A percentile compares a stretch with the other conserved stretches of the same genome.
Evolutionary conservation across 2,888 invertebrate genomes (phyloP).

Genomic region (Drosophila falleni): DNA sequence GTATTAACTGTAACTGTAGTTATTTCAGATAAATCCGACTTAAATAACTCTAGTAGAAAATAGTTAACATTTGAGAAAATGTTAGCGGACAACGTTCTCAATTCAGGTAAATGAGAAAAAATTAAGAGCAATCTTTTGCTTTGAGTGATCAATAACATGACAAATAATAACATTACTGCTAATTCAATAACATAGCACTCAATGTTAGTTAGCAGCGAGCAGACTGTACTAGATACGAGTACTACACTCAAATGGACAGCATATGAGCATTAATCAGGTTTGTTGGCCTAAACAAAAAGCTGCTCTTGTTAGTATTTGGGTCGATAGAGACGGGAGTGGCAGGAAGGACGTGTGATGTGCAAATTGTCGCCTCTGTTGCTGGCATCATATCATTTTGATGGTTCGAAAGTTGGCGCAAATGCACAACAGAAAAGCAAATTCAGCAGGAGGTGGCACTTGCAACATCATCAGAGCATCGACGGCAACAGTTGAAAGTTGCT

Average conservation of each 20-base stretch:
- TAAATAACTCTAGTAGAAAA: too few species aligned
- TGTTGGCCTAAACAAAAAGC: conserved; percentile 35
- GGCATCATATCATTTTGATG: conserved; percentile 73
- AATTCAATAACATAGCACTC: conserved; percentile 14
- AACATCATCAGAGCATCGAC: conserved; percentile 20
- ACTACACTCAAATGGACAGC: conserved; percentile 26
- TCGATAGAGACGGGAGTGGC: background rate
- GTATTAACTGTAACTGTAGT: too few species aligned
- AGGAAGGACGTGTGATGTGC: background rate
- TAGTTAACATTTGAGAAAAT: too few species aligned
- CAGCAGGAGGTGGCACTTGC: conserved; percentile 39
- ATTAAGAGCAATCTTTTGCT: background rate
- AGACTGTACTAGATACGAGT: conserved; percentile 12
- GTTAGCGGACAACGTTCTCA: too few species aligned
- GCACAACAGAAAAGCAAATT: conserved; percentile 55
- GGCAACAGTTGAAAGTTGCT: conserved; percentile 42
- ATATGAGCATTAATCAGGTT: conserved; percentile 55
- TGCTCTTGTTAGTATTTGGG: conserved; percentile 1
- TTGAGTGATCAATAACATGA: background rate
- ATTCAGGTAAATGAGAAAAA: too few species aligned
- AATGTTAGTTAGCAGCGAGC: conserved; percentile 17
- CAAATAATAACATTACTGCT: conserved; percentile 5
- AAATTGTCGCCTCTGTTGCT: conserved; percentile 63
- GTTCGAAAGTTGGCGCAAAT: conserved; percentile 55
- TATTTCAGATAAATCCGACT: too few species aligned